A percentile compares a stretch with the other conserved stretches of the same genome.
phyloP scores from a whole-genome alignment of 2,888 invertebrate species.

The Lepidocyrtoides sp. region DNA sequence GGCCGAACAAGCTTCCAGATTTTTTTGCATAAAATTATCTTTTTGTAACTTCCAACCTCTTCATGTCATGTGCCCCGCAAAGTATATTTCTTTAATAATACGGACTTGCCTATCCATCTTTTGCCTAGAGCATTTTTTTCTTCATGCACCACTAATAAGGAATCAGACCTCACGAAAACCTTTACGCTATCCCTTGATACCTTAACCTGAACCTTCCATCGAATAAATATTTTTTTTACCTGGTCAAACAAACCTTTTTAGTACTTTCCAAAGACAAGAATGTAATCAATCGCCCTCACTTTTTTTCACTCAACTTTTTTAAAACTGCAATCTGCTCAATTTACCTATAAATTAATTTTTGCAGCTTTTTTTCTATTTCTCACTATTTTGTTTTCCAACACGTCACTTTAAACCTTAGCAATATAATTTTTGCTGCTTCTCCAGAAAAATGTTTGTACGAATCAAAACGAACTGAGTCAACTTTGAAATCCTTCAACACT shows the following conservation, averaged over 20 bases:
- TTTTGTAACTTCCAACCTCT: not conserved
- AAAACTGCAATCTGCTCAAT: constrained; percentile 27
- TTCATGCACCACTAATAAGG: not conserved
- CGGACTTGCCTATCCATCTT: not conserved
- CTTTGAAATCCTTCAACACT: not conserved
- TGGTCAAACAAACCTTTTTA: not conserved
- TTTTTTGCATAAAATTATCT: constrained; percentile 26
- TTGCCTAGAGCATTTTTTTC: constrained; percentile 2
- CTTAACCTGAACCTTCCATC: not conserved
- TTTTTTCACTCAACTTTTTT: not conserved
- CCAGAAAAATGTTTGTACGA: constrained; percentile 74
- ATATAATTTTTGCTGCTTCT: constrained; percentile 24
- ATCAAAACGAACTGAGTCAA: not conserved
- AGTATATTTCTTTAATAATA: not conserved
- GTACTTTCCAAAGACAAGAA: not conserved
- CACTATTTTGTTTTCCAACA: constrained; percentile 8
- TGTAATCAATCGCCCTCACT: not conserved
- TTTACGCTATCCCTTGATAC: not conserved
- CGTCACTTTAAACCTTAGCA: not conserved
- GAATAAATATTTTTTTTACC: not conserved
- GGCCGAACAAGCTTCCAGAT: constrained; percentile 62
- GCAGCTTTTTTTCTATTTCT: constrained; percentile 38
- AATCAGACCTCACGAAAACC: not conserved
- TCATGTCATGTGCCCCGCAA: constrained; percentile 9
- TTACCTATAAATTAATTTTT: constrained; percentile 25